Percentiles rank a stretch among this genome's conserved stretches.
phyloP scores from a whole-genome alignment of 1,140 invertebrate species.

The Dendroctonus ponderosae region DNA sequence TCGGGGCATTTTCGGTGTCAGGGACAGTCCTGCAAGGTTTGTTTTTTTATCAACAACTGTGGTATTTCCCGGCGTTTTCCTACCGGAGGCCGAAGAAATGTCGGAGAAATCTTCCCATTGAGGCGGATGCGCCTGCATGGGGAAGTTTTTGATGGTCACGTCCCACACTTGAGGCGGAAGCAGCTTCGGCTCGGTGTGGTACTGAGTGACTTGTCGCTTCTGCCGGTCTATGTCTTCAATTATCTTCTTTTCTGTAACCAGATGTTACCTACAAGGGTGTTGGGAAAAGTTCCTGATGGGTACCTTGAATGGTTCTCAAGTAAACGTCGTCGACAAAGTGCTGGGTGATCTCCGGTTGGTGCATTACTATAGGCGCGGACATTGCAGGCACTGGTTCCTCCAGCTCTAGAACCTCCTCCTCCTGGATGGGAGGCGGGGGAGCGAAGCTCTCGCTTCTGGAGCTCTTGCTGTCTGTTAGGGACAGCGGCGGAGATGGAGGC shows the following conservation, averaged over 20 bases:
- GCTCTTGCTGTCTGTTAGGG: conserved; percentile 61
- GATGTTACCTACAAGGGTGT: too few relatives aligned
- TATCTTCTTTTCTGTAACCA: conserved; percentile 75
- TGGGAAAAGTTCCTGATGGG: background rate
- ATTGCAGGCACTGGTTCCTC: conserved; percentile 62
- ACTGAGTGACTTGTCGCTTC: conserved; percentile 75
- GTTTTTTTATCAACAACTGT: background rate
- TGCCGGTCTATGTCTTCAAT: conserved; percentile 86
- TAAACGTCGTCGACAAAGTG: conserved; percentile 86
- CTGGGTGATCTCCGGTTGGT: conserved; percentile 71
- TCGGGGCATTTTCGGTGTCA: conserved; percentile 61
- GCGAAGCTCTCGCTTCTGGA: conserved; percentile 56
- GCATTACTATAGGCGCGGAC: conserved; percentile 65
- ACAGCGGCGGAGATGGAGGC: conserved; percentile 60
- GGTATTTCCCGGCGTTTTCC: background rate
- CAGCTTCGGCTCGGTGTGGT: conserved; percentile 59
- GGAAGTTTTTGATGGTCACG: conserved; percentile 81
- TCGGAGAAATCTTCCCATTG: conserved; percentile 85
- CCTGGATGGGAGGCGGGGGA: conserved; percentile 53
- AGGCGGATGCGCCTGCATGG: conserved; percentile 64
- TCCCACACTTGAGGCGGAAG: conserved; percentile 68
- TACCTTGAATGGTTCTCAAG: conserved; percentile 67
- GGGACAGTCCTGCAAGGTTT: conserved; percentile 56
- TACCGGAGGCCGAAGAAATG: conserved; percentile 70
- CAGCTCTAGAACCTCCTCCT: conserved; percentile 62